phyloP scores from a whole-genome alignment of 2,888 invertebrate genomes.

The Orgyia antiqua region DNA sequence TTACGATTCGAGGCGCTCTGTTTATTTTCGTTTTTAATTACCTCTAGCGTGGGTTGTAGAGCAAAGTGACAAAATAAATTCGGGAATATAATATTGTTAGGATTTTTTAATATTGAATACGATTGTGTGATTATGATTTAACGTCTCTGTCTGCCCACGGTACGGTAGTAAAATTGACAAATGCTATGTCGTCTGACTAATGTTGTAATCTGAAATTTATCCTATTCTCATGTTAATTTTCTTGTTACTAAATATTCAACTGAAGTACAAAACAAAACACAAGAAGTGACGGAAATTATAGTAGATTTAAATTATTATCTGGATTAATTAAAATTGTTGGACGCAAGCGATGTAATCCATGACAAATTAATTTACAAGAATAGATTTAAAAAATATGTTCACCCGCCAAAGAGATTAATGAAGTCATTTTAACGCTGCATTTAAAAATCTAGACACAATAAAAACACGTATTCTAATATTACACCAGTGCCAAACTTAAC shows the following conservation, averaged over 20 bases:
- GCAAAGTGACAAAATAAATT: constrained; percentile 68
- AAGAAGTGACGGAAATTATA: constrained; percentile 12
- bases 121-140: constrained; percentile 49
- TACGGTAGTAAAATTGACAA: constrained; percentile 44
- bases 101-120: constrained; percentile 29
- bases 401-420: constrained; percentile 19
- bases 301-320: constrained; percentile 6
- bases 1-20: constrained; percentile 75
- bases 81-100: constrained; percentile 36
- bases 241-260: constrained; percentile 19
- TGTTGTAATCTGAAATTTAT: constrained; percentile 38
- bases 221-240: constrained; percentile 31
- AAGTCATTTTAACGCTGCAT: constrained; percentile 12
- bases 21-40: constrained; percentile 80
- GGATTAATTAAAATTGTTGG: constrained; percentile 13
- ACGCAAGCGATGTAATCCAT: constrained; percentile 9
- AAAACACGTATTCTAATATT: constrained; percentile 16
- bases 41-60: constrained; percentile 64
- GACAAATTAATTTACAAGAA: constrained; percentile 17
- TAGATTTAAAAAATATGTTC: constrained; percentile 23
- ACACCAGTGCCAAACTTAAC: constrained; percentile 8
- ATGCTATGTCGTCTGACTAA: constrained; percentile 36
- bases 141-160: constrained; percentile 34
- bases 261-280: constrained; percentile 11
- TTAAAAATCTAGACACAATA: constrained; percentile 16